Evolutionary conservation across 1,140 invertebrate genomes (phyloP), one percentile per base, ranked within the genome.

Genomic region (Gonatopus flavifemur): DNA sequence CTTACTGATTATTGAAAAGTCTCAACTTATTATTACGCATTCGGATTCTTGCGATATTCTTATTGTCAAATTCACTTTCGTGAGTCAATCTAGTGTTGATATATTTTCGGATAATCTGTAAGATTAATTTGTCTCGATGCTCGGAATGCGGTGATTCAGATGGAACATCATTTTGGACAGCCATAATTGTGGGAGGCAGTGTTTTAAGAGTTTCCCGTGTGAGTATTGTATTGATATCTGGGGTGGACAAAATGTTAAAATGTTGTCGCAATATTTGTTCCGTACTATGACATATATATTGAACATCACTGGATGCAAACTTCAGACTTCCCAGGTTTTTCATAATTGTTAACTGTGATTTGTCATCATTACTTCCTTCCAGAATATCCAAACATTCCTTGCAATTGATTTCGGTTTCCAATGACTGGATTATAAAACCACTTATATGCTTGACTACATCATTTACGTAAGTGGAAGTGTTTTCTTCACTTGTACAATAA

Each of bases 351-450:
- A 44, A 21, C n/a, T 37, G 43, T 30, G 49, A 43, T 18, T 37
- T 28, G 12, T 6, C n/a, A n/a, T n/a, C 6, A 15, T 13, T 25
- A 28, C 3, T 44, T 2, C 5, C 13, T 15, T 35, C 24, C 37
- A n/a, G n/a, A n/a, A n/a, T n/a, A n/a, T n/a, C n/a, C n/a, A n/a
- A n/a, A n/a, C n/a, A n/a, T n/a, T n/a, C n/a, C n/a, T n/a, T 6
- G 41, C 50, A 52, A 36, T 52, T 43, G 24, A 52, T 47, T 35
- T 35, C 39, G 9, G 28, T 22, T 31, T 25, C 41, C 19, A 47
- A 15, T 5, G 12, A 41, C 13, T 37, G 37, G 12, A 46, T 15
- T 13, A 52, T 35, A 15, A 24, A n/a, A 30, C 42, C 49, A 8
- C 32, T 42, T 3, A 28, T 46, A 12, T 52, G 36, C 33, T 31